Evolutionary conservation across 2,113 vertebrate species (phyloP).

Genomic region (Daubentonia madagascariensis): DNA sequence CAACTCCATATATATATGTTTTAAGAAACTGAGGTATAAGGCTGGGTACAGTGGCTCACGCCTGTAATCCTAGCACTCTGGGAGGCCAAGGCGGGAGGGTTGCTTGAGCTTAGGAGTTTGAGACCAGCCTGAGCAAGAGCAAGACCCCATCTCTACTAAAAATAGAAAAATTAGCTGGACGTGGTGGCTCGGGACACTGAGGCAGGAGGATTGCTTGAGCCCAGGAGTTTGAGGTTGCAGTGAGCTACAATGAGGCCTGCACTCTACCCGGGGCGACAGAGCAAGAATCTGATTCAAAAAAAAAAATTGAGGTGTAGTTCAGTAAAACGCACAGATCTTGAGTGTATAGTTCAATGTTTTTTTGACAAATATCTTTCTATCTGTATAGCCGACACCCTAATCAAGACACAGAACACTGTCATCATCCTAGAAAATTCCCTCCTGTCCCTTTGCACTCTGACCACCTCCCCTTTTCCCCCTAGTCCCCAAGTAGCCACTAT

Average conservation of each 20-base stretch:
- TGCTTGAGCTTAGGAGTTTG: too few species aligned
- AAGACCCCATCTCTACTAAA: too few species aligned
- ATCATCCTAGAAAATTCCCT: neutral
- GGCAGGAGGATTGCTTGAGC: too few species aligned
- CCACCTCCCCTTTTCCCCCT: neutral
- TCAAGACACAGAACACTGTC: neutral
- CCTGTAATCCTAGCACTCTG: too few species aligned
- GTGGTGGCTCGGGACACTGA: too few species aligned
- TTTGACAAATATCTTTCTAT: neutral
- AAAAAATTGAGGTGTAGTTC: neutral
- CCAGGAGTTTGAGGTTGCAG: too few species aligned
- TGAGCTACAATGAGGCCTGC: too few species aligned
- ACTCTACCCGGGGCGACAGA: too few species aligned
- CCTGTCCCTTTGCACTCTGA: neutral
- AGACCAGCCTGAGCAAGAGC: too few species aligned
- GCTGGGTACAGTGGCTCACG: too few species aligned
- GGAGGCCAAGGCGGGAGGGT: too few species aligned
- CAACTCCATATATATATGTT: neutral
- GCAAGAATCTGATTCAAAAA: rapidly evolving
- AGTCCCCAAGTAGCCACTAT: neutral
- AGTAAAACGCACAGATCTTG: neutral
- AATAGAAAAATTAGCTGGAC: too few species aligned
- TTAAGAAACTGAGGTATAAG: neutral
- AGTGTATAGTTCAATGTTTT: neutral
- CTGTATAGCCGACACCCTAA: neutral